Evolutionary conservation across 2,888 invertebrate species (phyloP).

Genomic region (Lepidocyrtinus sp.): DNA sequence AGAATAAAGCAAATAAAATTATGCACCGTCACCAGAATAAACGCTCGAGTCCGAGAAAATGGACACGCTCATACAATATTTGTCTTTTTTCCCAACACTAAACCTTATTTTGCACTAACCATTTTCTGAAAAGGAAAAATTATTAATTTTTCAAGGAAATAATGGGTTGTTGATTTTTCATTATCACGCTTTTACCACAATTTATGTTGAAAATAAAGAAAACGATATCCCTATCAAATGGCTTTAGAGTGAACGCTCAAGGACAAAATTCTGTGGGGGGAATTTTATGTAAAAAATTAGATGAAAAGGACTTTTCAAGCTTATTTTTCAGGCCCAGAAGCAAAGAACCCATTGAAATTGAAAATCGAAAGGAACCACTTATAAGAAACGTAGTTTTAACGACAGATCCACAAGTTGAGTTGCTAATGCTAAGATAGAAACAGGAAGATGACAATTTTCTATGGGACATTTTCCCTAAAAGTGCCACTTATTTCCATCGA

Average conservation of each 20-base stretch:
- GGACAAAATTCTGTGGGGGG: not conserved
- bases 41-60: not conserved
- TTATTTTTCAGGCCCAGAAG: no score
- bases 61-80: not conserved
- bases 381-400: constrained; percentile 17
- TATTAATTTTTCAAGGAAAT: not conserved
- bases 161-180: constrained; percentile 7
- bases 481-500: constrained; percentile 15
- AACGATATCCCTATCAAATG: no score
- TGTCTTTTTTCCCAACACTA: no score
- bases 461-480: constrained; percentile 32
- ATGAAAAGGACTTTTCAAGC: not conserved
- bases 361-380: constrained; percentile 17
- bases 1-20: constrained; percentile 36
- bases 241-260: no score
- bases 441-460: constrained; percentile 32
- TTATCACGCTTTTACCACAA: not conserved
- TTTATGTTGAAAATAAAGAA: no score
- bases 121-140: not conserved
- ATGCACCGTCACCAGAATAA: not conserved
- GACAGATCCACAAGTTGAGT: constrained; percentile 7
- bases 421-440: not conserved
- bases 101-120: no score
- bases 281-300: not conserved
- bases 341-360: not conserved